These are phyloP conservation scores for Amphilophus citrinellus DNA, from an alignment of 2,113 vertebrate species.

Conservation along the genomic window DNA sequence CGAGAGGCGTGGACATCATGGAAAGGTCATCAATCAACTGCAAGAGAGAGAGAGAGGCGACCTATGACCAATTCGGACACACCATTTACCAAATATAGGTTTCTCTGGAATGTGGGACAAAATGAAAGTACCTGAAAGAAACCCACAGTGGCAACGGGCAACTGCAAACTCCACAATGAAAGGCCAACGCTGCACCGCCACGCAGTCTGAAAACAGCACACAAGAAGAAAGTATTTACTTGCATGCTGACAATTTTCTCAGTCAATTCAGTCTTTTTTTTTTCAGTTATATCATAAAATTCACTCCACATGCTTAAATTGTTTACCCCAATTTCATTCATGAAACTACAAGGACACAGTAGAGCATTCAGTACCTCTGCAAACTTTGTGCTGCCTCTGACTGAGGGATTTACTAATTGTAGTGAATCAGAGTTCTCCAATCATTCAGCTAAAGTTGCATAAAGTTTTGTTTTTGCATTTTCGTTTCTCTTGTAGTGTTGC, in stretches of 20 bases:
- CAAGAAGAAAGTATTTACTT: not conserved
- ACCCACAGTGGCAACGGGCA: not conserved
- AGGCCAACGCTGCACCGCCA: not conserved
- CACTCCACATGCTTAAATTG: not conserved
- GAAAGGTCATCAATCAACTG: no score
- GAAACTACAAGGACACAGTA: no score
- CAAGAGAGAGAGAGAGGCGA: not conserved
- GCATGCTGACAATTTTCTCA: not conserved
- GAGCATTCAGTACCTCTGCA: no score
- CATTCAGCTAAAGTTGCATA: not conserved
- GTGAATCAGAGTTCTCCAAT: not conserved
- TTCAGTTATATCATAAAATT: not conserved
- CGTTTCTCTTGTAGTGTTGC: not conserved
- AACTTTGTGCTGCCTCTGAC: no score
- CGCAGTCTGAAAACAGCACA: not conserved
- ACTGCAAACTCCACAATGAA: not conserved
- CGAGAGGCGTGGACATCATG: no score
- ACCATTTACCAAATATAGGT: not conserved
- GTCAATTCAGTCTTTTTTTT: not conserved
- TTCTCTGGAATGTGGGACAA: not conserved
- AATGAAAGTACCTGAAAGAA: not conserved
- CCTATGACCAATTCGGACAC: no score
- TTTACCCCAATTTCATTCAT: no score
- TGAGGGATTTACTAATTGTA: not conserved
- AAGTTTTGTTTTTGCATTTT: not conserved